phyloP scores from a whole-genome alignment of 2,797 vertebrate species.

The Setipinna tenuifilis region DNA sequence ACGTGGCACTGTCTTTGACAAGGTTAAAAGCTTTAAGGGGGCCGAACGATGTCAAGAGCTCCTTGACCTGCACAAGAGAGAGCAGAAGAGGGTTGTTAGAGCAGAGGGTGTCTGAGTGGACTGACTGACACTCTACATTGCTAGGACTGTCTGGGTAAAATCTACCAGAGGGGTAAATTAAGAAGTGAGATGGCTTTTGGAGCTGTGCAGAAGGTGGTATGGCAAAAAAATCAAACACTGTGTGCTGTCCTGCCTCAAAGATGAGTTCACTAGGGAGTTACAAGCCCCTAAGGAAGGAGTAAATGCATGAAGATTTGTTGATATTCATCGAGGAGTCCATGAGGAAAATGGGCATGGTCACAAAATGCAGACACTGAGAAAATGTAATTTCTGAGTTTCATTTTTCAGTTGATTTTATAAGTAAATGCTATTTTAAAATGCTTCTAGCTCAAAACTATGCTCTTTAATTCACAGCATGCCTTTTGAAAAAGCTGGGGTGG shows the following conservation, averaged over 20 bases:
- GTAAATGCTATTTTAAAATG: too few relatives aligned
- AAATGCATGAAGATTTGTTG: neutral
- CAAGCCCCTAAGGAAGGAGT: neutral
- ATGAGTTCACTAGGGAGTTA: neutral
- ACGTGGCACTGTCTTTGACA: slow-evolving; percentile 82
- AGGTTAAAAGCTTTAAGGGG: slow-evolving; percentile 82
- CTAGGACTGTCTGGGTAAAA: slow-evolving; percentile 43
- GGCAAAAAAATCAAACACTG: slow-evolving; percentile 29
- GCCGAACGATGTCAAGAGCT: slow-evolving; percentile 80
- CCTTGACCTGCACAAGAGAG: slow-evolving; percentile 74
- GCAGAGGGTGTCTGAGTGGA: neutral
- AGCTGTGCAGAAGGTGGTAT: slow-evolving; percentile 33
- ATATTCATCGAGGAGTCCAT: neutral
- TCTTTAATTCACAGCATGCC: too few relatives aligned
- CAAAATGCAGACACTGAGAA: too few relatives aligned
- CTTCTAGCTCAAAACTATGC: too few relatives aligned
- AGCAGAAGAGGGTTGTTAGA: slow-evolving; percentile 30
- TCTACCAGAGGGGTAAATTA: slow-evolving; percentile 39
- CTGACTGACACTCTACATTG: slow-evolving; percentile 56
- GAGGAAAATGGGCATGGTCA: too few relatives aligned
- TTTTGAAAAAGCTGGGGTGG: too few relatives aligned
- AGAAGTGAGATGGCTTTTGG: slow-evolving; percentile 35
- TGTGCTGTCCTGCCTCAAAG: neutral
- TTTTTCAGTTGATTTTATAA: too few relatives aligned
- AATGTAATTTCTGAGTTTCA: too few relatives aligned